Evolutionary conservation across 2,888 invertebrate species (phyloP).

Genomic region (Latrodectus elegans): DNA sequence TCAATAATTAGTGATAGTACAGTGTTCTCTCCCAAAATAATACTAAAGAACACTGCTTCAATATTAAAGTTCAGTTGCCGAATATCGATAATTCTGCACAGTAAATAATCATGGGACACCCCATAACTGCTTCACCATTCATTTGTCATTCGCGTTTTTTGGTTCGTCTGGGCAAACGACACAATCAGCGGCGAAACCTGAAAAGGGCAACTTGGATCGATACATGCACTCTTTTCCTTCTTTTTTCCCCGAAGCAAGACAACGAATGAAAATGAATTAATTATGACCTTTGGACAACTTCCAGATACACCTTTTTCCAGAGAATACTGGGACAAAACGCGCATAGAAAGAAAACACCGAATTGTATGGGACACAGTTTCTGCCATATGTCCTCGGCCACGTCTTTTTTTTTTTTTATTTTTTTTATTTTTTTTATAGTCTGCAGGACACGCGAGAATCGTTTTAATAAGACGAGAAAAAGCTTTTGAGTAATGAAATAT

Average conservation of each 20-base stretch:
- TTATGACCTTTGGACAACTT: conserved; percentile 61
- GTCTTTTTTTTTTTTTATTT: neutral
- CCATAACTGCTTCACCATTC: conserved; percentile 9
- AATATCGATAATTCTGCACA: neutral
- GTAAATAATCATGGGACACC: conserved; percentile 17
- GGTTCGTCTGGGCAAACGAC: neutral
- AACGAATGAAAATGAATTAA: conserved; percentile 58
- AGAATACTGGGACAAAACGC: conserved; percentile 26
- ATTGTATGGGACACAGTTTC: conserved; percentile 13
- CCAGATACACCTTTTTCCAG: conserved; percentile 30
- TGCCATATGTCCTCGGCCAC: conserved; percentile 3
- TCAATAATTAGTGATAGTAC: too few relatives aligned
- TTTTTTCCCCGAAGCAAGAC: conserved; percentile 1
- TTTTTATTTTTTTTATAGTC: neutral
- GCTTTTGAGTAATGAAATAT: neutral
- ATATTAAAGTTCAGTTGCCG: too few relatives aligned
- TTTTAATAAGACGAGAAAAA: neutral
- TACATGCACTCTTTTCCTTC: neutral
- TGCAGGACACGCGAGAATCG: neutral
- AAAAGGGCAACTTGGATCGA: conserved; percentile 43
- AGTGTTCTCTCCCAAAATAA: too few relatives aligned
- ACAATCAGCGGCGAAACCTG: conserved; percentile 17
- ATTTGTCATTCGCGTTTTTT: neutral
- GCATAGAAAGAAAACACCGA: conserved; percentile 17
- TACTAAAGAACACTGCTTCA: too few relatives aligned